Percentiles rank a stretch among this genome's conserved stretches.
Evolutionary conservation across 2,888 invertebrate genomes (phyloP).

Genomic region (Diabrotica balteata): DNA sequence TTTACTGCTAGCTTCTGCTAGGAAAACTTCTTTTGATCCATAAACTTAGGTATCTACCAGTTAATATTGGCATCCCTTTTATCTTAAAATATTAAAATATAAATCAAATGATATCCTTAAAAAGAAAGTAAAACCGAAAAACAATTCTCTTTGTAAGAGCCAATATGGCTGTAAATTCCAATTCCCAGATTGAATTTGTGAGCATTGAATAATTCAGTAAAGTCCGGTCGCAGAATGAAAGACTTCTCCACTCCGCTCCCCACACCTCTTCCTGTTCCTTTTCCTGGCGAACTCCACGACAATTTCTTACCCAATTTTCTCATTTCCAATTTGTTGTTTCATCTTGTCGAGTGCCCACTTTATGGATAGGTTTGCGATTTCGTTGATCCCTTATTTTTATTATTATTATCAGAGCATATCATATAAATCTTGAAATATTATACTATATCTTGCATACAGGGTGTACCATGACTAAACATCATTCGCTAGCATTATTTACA

Average conservation of each 20-base stretch:
- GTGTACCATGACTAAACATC: no score
- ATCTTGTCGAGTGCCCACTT: constrained; percentile 49
- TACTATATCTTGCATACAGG: no score
- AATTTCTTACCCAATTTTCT: constrained; percentile 47
- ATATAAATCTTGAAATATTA: constrained; percentile 41
- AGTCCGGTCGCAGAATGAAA: constrained; percentile 44
- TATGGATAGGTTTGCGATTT: constrained; percentile 52
- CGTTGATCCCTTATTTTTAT: constrained; percentile 48
- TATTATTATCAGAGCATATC: constrained; percentile 49
- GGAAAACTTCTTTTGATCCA: no score
- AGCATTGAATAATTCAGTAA: constrained; percentile 47
- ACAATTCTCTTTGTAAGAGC: constrained; percentile 28
- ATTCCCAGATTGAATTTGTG: constrained; percentile 43
- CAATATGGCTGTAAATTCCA: constrained; percentile 32
- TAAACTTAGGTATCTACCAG: no score
- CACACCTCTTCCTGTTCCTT: constrained; percentile 26
- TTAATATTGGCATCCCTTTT: background rate
- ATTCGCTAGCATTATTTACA: no score
- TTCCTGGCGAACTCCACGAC: constrained; percentile 43
- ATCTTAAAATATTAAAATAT: constrained; percentile 6
- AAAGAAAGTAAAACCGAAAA: constrained; percentile 15
- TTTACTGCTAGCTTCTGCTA: no score
- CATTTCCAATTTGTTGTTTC: constrained; percentile 53
- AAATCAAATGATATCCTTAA: constrained; percentile 17
- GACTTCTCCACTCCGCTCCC: constrained; percentile 25